Evolutionary conservation across 2,113 vertebrate species (phyloP).

Genomic region (Hyperopisus bebe): DNA sequence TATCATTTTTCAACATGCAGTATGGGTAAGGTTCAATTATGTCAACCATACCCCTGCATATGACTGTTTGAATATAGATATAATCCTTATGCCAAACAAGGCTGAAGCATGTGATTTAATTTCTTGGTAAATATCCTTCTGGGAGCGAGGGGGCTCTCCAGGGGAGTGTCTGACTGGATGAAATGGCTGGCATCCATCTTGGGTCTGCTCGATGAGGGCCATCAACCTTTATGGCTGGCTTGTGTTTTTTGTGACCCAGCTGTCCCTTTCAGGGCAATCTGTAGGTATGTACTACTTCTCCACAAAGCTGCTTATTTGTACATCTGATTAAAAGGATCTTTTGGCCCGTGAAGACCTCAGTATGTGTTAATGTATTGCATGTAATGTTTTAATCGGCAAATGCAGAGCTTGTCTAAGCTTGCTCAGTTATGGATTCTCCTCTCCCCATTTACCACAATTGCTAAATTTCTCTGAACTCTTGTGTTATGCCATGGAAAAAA

Average conservation of each 20-base stretch:
- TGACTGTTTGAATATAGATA: not conserved
- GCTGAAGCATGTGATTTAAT: not conserved
- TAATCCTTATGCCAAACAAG: not conserved
- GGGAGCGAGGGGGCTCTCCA: not conserved
- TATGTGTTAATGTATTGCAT: not conserved
- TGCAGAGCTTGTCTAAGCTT: not conserved
- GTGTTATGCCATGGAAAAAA: not conserved
- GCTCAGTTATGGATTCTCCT: not conserved
- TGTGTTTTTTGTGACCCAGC: not conserved
- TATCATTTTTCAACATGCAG: not conserved
- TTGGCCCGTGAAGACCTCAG: not conserved
- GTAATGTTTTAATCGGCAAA: not conserved
- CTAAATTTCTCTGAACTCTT: not conserved
- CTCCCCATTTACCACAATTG: not conserved
- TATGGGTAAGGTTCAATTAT: not conserved
- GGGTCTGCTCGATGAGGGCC: not conserved
- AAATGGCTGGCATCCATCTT: not conserved
- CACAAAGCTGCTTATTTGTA: not conserved
- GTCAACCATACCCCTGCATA: not conserved
- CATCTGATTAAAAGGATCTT: not conserved
- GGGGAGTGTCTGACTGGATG: not conserved
- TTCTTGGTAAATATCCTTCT: not conserved
- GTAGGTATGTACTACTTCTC: not conserved
- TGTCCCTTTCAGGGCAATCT: not conserved
- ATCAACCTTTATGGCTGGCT: not conserved